Evolutionary conservation across 2,888 invertebrate genomes (phyloP).

Genomic region (Ypsolopha scabrella): DNA sequence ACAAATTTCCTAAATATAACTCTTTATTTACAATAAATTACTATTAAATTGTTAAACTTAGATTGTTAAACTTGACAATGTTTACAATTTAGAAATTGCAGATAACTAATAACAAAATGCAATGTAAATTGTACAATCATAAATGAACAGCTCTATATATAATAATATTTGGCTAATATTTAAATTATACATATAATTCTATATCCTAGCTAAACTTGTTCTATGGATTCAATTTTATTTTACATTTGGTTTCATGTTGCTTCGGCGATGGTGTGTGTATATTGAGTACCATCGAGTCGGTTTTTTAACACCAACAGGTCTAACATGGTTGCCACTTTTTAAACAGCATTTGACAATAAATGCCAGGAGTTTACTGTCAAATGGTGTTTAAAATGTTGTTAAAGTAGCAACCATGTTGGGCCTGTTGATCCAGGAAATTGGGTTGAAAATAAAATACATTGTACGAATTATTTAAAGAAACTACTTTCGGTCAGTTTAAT

Average conservation of each 20-base stretch:
- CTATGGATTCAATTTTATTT: neutral
- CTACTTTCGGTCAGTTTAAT: too few species aligned
- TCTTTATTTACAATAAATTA: conserved; percentile 36
- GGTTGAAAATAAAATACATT: too few species aligned
- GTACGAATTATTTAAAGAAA: too few species aligned
- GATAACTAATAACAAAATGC: neutral
- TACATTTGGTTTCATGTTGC: neutral
- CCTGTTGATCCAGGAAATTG: too few species aligned
- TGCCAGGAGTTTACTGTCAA: too few species aligned
- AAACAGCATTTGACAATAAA: too few species aligned
- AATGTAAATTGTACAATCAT: neutral
- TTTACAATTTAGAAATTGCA: neutral
- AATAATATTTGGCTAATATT: neutral
- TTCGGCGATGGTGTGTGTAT: too few species aligned
- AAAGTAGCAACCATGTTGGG: too few species aligned
- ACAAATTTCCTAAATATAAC: conserved; percentile 12
- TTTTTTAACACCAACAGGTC: too few species aligned
- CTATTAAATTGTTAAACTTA: conserved; percentile 10
- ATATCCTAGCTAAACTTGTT: conserved; percentile 9
- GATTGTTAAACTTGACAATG: neutral
- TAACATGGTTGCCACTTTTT: too few species aligned
- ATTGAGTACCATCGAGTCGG: too few species aligned
- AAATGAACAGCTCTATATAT: neutral
- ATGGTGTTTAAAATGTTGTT: too few species aligned
- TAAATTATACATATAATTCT: conserved; percentile 3